A percentile compares a stretch with the other conserved stretches of the same genome.
phyloP scores from a whole-genome alignment of 1,140 invertebrate species.

The Augochlora pura region DNA sequence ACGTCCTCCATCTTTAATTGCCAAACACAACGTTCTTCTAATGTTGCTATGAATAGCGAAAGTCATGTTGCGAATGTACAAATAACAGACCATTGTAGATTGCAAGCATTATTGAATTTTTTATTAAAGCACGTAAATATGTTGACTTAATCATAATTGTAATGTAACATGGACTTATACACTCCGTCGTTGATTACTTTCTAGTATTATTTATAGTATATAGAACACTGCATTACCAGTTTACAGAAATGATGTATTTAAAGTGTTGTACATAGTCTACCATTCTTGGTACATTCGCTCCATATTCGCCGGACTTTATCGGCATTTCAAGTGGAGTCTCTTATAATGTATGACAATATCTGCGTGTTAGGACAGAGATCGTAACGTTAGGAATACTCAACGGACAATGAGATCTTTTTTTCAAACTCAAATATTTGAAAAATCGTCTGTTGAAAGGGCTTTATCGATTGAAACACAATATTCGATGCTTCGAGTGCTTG shows the following conservation, averaged over 20 bases:
- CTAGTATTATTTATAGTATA: neutral
- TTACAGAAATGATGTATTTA: neutral
- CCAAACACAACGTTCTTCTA: neutral
- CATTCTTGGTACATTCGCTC: neutral
- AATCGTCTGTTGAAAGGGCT: neutral
- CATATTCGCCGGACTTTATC: constrained; percentile 8
- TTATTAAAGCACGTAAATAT: too few relatives aligned
- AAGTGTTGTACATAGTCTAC: neutral
- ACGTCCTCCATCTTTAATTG: neutral
- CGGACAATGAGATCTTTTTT: neutral
- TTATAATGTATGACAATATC: neutral
- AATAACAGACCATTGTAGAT: too few relatives aligned
- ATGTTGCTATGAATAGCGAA: too few relatives aligned
- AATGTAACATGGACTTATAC: too few relatives aligned
- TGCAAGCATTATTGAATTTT: too few relatives aligned
- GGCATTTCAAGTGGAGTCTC: neutral
- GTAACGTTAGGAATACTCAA: neutral
- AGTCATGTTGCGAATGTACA: too few relatives aligned
- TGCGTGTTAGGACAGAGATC: neutral
- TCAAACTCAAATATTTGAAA: neutral
- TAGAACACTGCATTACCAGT: neutral
- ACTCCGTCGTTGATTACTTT: neutral
- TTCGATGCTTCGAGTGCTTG: neutral
- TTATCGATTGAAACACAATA: neutral
- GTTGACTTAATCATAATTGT: too few relatives aligned